phyloP scores from a whole-genome alignment of 2,113 vertebrate species.

The Forbesichthys agassizii region DNA sequence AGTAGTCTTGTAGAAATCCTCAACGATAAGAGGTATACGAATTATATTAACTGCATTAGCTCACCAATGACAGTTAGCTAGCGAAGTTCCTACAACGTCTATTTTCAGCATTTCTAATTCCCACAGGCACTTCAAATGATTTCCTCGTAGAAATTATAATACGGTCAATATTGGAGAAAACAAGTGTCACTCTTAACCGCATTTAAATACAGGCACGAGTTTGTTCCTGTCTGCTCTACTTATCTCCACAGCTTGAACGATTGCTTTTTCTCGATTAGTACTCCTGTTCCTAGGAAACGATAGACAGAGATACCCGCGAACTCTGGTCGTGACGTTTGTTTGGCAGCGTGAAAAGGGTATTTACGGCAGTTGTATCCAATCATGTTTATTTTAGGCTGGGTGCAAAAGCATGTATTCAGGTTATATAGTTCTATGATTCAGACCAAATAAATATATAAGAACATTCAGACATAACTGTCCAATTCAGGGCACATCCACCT shows the following conservation, averaged over 20 bases:
- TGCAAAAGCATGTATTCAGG: not conserved
- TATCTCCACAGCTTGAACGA: conserved; percentile 54
- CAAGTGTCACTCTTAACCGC: not conserved
- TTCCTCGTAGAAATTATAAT: not conserved
- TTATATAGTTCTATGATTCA: too few species aligned
- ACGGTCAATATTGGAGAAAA: not conserved
- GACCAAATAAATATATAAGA: not conserved
- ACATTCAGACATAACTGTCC: conserved; percentile 16
- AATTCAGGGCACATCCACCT: conserved; percentile 21
- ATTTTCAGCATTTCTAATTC: not conserved
- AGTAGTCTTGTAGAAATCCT: not conserved
- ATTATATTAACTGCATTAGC: conserved; percentile 43
- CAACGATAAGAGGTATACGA: not conserved
- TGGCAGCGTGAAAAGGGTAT: too few species aligned
- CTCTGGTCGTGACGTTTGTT: conserved; percentile 11
- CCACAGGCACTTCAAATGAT: not conserved
- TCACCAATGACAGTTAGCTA: conserved; percentile 24
- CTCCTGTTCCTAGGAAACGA: conserved; percentile 55
- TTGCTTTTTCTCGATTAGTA: conserved; percentile 52
- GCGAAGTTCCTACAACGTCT: not conserved
- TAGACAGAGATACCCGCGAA: not conserved
- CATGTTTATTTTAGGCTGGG: not conserved
- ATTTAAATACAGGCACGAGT: conserved; percentile 19
- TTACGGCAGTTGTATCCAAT: not conserved
- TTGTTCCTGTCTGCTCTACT: conserved; percentile 33